These are phyloP conservation scores for Micropoecilia bifurca DNA, from an alignment of 2,797 vertebrate genomes.

Conservation along the genomic window DNA sequence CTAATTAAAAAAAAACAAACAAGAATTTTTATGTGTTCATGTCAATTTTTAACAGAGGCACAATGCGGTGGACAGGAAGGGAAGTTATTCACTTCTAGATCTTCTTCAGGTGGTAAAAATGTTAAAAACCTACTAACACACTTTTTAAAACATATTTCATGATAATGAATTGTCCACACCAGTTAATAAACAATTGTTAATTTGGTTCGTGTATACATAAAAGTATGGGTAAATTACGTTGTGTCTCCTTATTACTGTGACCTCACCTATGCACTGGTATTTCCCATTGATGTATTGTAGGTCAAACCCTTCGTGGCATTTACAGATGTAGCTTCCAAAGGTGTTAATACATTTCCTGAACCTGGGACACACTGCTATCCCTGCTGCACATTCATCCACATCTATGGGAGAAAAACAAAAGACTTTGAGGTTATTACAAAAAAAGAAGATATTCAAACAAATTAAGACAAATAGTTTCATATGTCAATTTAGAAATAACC, in stretches of 20 bases:
- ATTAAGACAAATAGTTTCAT: conserved; percentile 13
- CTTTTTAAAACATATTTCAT: not conserved
- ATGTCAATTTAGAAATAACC: not conserved
- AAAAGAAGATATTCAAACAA: conserved; percentile 14
- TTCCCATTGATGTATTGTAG: conserved; percentile 93
- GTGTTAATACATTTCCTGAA: conserved; percentile 96
- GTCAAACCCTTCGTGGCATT: conserved; percentile 93
- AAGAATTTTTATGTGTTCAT: not conserved
- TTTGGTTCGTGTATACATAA: not conserved
- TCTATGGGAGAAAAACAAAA: conserved; percentile 76
- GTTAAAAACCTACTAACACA: not conserved
- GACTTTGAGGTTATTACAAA: not conserved
- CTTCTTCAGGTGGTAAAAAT: not conserved
- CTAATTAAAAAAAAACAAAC: not conserved
- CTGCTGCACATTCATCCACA: conserved; percentile 91
- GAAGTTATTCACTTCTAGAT: not conserved
- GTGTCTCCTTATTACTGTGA: conserved; percentile 47
- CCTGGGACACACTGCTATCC: conserved; percentile 88
- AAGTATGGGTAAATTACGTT: not conserved
- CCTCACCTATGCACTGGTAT: conserved; percentile 93
- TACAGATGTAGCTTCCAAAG: conserved; percentile 98
- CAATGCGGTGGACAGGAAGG: not conserved
- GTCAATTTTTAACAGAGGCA: not conserved
- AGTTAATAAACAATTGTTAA: not conserved
- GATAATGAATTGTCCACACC: no score